Evolutionary conservation across 2,888 invertebrate species (phyloP).

Genomic region (Sinhomidia bicolor): DNA sequence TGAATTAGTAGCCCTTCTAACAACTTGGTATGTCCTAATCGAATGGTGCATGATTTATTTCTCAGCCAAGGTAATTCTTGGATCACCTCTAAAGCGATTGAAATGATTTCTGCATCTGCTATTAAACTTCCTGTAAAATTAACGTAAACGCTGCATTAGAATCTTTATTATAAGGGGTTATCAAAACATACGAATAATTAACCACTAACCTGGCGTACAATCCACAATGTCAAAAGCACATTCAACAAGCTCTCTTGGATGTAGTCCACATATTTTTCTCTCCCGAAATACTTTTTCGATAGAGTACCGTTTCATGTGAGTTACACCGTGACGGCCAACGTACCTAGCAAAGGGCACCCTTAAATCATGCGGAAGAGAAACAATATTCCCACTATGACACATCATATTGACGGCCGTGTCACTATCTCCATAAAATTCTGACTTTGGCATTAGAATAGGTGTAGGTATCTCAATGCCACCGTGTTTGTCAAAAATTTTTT

Average conservation of each 20-base stretch:
- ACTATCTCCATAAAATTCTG: conserved; percentile 83
- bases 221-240: conserved; percentile 97
- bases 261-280: conserved; percentile 87
- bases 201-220: conserved; percentile 85
- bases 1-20: conserved; percentile 89
- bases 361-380: conserved; percentile 92
- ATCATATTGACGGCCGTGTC: conserved; percentile 89
- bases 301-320: conserved; percentile 90
- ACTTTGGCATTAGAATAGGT: conserved; percentile 90
- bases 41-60: conserved; percentile 87
- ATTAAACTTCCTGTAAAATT: conserved; percentile 85
- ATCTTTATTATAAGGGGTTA: background rate
- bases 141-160: background rate
- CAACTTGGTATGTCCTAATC: conserved; percentile 90
- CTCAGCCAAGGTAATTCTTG: conserved; percentile 86
- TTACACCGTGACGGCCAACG: conserved; percentile 90
- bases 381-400: conserved; percentile 93
- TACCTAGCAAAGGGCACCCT: conserved; percentile 90
- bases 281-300: conserved; percentile 94
- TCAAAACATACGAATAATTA: too few relatives aligned
- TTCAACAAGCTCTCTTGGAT: conserved; percentile 94
- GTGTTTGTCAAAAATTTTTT: conserved; percentile 86
- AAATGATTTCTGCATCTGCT: conserved; percentile 93
- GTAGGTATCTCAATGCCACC: conserved; percentile 91
- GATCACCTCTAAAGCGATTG: conserved; percentile 89